Conservation (phyloP, 2,888 invertebrate species). For the Lapara coniferarum region DNA sequence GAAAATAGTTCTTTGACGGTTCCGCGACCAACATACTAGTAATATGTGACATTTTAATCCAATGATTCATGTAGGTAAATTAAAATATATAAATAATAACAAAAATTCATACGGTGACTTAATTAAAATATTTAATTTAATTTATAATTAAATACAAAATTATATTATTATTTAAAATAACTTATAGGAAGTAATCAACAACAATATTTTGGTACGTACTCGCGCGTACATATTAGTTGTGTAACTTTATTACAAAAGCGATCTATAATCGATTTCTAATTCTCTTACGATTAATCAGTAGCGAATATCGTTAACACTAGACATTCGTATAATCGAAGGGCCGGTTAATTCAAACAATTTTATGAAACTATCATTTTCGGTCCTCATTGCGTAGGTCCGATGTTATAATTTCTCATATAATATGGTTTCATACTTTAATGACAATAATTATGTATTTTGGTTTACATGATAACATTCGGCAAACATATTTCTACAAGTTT, state of each 20-base stretch:
- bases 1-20: too few species aligned
- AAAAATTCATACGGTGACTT: neutral
- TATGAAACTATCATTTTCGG: neutral
- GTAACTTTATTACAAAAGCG: conserved; percentile 31
- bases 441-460: neutral
- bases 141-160: neutral
- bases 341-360: neutral
- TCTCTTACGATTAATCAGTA: neutral
- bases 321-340: neutral
- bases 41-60: too few species aligned
- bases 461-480: neutral
- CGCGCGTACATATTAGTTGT: conserved; percentile 40
- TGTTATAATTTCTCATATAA: neutral
- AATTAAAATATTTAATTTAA: neutral
- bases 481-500: neutral
- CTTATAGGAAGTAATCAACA: conserved; percentile 51
- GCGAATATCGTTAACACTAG: neutral
- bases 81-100: neutral
- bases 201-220: conserved; percentile 50
- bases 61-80: neutral
- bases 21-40: too few species aligned
- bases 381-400: neutral
- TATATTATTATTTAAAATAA: too few species aligned
- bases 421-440: neutral
- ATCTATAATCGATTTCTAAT: neutral